Conservation (phyloP, 2,888 invertebrate genomes). For the Drosophila longiperda region DNA sequence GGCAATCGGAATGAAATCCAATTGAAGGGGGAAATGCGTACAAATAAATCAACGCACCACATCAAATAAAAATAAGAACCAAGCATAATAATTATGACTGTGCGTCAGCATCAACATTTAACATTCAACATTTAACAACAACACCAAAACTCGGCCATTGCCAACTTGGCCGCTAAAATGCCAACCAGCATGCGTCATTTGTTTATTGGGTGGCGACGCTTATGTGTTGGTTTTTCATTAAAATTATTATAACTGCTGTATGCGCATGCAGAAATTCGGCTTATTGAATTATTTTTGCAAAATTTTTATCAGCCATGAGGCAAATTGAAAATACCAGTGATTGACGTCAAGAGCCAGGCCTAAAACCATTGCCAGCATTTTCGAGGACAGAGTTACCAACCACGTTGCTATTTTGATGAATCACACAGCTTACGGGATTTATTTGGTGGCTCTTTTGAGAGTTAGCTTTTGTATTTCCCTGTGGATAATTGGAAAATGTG, state of each 20-base stretch:
- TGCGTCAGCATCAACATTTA: constrained; percentile 36
- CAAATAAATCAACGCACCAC: constrained; percentile 62
- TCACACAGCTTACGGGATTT: constrained; percentile 13
- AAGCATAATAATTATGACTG: constrained; percentile 22
- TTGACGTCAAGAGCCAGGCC: constrained; percentile 50
- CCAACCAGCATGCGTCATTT: constrained; percentile 42
- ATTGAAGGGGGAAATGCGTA: constrained; percentile 58
- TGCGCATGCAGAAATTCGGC: constrained; percentile 42
- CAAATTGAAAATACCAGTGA: constrained; percentile 56
- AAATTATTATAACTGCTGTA: constrained; percentile 34
- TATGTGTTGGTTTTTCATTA: constrained; percentile 58
- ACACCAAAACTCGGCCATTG: not conserved
- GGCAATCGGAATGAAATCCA: constrained; percentile 73
- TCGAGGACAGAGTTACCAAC: not conserved
- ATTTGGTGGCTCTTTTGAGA: not conserved
- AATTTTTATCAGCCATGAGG: constrained; percentile 11
- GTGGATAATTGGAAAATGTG: constrained; percentile 10
- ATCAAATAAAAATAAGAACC: constrained; percentile 14
- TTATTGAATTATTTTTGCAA: constrained; percentile 52
- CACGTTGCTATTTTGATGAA: constrained; percentile 1
- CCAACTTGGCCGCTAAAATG: constrained; percentile 24
- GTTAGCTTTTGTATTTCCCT: not conserved
- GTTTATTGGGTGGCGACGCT: constrained; percentile 17
- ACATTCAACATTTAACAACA: not conserved
- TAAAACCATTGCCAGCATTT: constrained; percentile 3